Evolutionary conservation across 2,888 invertebrate species (phyloP).

Genomic region (Calameuta pallipes): DNA sequence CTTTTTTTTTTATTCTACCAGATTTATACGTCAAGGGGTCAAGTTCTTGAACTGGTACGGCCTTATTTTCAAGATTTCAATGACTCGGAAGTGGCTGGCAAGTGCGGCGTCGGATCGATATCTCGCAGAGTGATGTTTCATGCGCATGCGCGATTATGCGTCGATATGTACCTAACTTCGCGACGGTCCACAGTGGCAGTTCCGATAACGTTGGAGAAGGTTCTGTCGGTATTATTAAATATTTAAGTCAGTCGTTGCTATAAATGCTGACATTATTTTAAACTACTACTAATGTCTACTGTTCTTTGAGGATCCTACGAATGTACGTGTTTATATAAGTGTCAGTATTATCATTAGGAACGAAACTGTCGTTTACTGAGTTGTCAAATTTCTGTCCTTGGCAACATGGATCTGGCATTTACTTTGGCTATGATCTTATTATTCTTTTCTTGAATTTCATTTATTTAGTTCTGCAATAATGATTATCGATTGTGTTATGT

Average conservation of each 20-base stretch:
- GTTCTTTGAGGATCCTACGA: neutral
- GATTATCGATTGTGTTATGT: neutral
- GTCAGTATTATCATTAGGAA: neutral
- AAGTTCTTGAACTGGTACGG: neutral
- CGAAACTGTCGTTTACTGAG: neutral
- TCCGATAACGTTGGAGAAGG: neutral
- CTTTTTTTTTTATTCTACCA: neutral
- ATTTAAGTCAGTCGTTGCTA: neutral
- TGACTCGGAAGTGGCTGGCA: conserved; percentile 15
- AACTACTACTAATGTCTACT: neutral
- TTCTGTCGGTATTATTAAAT: neutral
- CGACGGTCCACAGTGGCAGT: conserved; percentile 45
- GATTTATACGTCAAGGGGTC: neutral
- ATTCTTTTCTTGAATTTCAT: neutral
- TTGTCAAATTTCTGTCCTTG: neutral
- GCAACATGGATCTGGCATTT: neutral
- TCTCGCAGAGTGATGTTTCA: conserved; percentile 28
- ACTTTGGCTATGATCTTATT: neutral
- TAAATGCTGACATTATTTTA: neutral
- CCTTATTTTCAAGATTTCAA: conserved; percentile 30
- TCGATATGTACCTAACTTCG: conserved; percentile 34
- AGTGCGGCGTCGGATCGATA: conserved; percentile 32
- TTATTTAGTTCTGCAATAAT: neutral
- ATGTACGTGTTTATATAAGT: neutral
- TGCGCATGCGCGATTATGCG: conserved; percentile 15